Evolutionary conservation across 2,888 invertebrate species (phyloP).

Genomic region (Encarsia formosa): DNA sequence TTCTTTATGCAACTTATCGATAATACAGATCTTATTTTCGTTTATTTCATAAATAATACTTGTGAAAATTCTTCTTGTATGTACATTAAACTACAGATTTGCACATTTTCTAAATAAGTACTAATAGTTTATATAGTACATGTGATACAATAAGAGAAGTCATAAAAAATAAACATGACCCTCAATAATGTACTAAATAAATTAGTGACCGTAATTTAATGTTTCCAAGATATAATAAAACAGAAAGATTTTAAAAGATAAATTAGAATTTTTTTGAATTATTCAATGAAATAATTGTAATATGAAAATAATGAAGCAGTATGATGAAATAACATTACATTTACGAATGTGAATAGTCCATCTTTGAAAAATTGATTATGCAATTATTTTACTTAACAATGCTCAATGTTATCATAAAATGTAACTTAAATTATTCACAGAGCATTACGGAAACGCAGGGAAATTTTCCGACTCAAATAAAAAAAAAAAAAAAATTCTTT

Average conservation of each 20-base stretch:
- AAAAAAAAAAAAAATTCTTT: conserved; percentile 17
- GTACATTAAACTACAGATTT: conserved; percentile 20
- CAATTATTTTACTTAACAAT: conserved; percentile 20
- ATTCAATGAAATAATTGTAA: too few relatives aligned
- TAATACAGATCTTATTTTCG: conserved; percentile 3
- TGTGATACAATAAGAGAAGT: conserved; percentile 22
- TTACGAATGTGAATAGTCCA: conserved; percentile 7
- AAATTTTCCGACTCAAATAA: conserved; percentile 12
- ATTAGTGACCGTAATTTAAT: conserved; percentile 25
- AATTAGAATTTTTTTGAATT: too few relatives aligned
- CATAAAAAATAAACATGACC: conserved; percentile 5
- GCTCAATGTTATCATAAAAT: conserved; percentile 5
- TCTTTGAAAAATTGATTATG: conserved; percentile 5
- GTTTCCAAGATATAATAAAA: conserved; percentile 19
- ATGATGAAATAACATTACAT: too few relatives aligned
- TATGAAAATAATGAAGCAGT: too few relatives aligned
- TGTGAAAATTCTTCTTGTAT: conserved; percentile 19
- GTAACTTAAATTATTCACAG: conserved; percentile 14
- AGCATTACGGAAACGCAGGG: conserved; percentile 8
- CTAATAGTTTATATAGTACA: conserved; percentile 25
- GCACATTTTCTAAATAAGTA: conserved; percentile 23
- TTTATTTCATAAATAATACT: conserved; percentile 5
- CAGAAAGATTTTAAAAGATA: conserved; percentile 4
- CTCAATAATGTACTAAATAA: conserved; percentile 20
- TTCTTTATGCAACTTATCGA: too few relatives aligned